phyloP scores from a whole-genome alignment of 2,888 invertebrate genomes.

The Eupithecia centaureata region DNA sequence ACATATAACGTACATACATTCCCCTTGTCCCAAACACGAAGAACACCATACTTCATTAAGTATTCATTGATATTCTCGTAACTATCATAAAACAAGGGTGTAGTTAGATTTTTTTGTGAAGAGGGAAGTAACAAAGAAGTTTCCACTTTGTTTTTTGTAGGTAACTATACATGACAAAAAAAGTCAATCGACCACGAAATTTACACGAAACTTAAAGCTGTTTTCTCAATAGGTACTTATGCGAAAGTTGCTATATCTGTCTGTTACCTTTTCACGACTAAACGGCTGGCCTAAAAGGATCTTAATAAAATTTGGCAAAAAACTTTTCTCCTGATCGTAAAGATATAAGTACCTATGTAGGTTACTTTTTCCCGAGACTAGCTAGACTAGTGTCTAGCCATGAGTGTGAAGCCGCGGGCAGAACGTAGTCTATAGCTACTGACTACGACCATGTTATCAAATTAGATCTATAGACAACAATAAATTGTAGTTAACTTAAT shows the following conservation, averaged over 20 bases:
- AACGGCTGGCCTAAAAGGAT: neutral
- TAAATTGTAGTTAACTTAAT: neutral
- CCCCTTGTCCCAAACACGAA: neutral
- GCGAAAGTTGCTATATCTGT: neutral
- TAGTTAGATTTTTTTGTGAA: neutral
- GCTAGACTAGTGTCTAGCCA: neutral
- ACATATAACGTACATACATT: neutral
- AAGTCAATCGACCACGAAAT: too few species aligned
- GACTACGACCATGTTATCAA: neutral
- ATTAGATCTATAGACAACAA: neutral
- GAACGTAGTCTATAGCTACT: neutral
- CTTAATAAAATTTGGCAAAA: neutral
- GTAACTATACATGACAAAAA: too few species aligned
- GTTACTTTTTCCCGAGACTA: neutral
- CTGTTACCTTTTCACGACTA: neutral
- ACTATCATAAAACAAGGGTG: neutral
- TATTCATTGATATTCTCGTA: neutral
- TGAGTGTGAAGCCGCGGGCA: neutral
- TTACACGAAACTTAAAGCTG: too few species aligned
- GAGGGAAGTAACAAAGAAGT: too few species aligned
- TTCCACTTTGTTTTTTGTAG: too few species aligned
- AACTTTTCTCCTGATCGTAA: neutral
- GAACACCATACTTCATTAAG: neutral
- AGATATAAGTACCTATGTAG: neutral
- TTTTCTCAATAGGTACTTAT: too few species aligned